A percentile compares a stretch with the other conserved stretches of the same genome.
These are phyloP conservation scores for Scelioninae gen. 1 DNA, from an alignment of 2,888 invertebrate genomes.

Conservation along the genomic window DNA sequence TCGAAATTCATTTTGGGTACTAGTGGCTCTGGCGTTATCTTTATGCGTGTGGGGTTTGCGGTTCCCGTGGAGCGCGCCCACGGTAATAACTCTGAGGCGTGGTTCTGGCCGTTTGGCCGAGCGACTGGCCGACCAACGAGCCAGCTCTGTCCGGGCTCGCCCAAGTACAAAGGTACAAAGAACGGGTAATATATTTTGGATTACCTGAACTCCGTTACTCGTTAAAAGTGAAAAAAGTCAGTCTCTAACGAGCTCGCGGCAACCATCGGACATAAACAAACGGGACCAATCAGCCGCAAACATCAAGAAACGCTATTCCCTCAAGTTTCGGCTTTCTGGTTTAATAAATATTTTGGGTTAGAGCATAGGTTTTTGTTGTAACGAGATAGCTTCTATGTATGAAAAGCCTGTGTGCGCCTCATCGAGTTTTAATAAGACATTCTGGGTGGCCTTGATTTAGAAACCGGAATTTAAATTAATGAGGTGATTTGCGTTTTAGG, in stretches of 20 bases:
- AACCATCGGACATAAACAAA: slow-evolving; percentile 33
- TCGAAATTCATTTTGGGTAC: slow-evolving; percentile 61
- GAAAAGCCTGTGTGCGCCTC: background rate
- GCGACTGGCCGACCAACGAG: slow-evolving; percentile 58
- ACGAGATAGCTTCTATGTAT: slow-evolving; percentile 5
- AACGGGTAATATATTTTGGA: slow-evolving; percentile 81
- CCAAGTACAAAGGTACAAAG: slow-evolving; percentile 81
- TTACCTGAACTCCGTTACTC: slow-evolving; percentile 68
- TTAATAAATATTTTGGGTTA: slow-evolving; percentile 4
- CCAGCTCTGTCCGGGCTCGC: slow-evolving; percentile 70
- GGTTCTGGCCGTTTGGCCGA: slow-evolving; percentile 62
- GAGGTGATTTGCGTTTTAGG: slow-evolving; percentile 7
- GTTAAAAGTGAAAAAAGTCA: slow-evolving; percentile 65
- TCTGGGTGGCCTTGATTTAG: slow-evolving; percentile 7
- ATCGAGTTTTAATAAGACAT: too few species aligned
- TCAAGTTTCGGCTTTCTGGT: slow-evolving; percentile 14
- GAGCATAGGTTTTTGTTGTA: slow-evolving; percentile 10
- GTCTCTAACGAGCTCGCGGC: slow-evolving; percentile 44
- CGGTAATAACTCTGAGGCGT: slow-evolving; percentile 77
- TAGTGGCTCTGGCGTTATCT: slow-evolving; percentile 49
- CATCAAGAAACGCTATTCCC: slow-evolving; percentile 26
- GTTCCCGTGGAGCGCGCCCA: slow-evolving; percentile 73
- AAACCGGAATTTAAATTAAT: slow-evolving; percentile 12
- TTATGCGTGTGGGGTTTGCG: slow-evolving; percentile 75
- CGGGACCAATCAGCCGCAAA: slow-evolving; percentile 47